phyloP scores from a whole-genome alignment of 2,113 vertebrate species.

The Scytalopus superciliaris region DNA sequence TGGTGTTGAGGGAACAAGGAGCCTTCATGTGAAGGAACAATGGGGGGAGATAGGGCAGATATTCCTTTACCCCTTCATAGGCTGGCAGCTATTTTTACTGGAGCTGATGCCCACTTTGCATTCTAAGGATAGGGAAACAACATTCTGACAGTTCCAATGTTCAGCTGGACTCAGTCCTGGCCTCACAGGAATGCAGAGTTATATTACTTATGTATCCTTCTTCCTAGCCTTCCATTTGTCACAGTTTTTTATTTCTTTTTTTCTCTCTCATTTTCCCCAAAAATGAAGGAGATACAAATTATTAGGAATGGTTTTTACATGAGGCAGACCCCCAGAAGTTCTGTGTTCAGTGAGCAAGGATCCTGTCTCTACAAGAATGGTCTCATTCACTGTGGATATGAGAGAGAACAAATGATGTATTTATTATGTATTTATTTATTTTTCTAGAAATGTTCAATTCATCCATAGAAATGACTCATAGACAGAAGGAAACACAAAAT shows the following conservation, averaged over 20 bases:
- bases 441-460: neutral
- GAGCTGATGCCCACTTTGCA: neutral
- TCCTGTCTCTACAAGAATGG: neutral
- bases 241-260: neutral
- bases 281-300: neutral
- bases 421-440: neutral
- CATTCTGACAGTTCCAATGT: neutral
- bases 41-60: neutral
- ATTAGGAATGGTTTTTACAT: neutral
- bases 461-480: neutral
- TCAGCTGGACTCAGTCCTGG: neutral
- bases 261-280: neutral
- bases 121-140: neutral
- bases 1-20: neutral
- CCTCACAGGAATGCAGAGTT: neutral
- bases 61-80: neutral
- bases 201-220: neutral
- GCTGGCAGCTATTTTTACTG: neutral
- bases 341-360: neutral
- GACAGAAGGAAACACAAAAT: neutral
- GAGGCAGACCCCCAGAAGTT: neutral
- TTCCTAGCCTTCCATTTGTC: neutral
- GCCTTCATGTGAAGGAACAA: neutral
- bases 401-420: neutral
- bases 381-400: neutral